Base-by-base conservation (phyloP, 1,140 invertebrate genomes). In the Drosophila sucinea region DNA sequence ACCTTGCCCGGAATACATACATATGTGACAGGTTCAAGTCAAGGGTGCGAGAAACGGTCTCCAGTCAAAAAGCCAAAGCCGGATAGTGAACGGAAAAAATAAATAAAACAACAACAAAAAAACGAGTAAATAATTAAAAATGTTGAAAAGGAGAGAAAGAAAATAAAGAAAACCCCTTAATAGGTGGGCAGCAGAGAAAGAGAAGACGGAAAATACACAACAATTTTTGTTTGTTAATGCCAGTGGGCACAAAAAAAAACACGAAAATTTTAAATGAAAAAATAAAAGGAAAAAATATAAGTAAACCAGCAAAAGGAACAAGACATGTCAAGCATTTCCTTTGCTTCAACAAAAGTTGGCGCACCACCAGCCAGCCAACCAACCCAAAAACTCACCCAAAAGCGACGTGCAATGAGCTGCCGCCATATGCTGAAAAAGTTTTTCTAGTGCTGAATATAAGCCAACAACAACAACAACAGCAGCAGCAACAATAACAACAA, bases 241-340 rank as follows among this genome's bases (percentile, higher is more conserved):
- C 78, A 63, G 56, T 60, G 62, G 68, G 54, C 56, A 64, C 67
- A 70, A 67, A 30, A 60, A 65, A 60, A 58, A 62, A 47, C 4
- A 33, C 32, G 11, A 38, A 38, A 38, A 38, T 58, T 57, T 40
- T 6, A 44, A 67, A 60, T 58, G 38, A 8, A 33, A 67, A 64
- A 64, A 33, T 62, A 35, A 60, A 47, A 75, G 58, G 60, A 58
- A 72, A 67, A 73, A 71, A 67, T 64, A 73, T 41, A 84, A 77
- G 67, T 55, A 58, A 72, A 70, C 66, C 71, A 69, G 74, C 60
- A 63, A 77, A 78, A 72, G 74, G 82, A 81, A 81, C 82, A 76
- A 86, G 78, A 86, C 67, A 79, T 86, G 82, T 86, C 72, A 81
- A 76, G 82, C 76, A 86, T 86, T 81, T 86, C 83, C 79, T 82